Conservation (phyloP, 2,113 vertebrate genomes). For the Forbesichthys papilliferus region DNA sequence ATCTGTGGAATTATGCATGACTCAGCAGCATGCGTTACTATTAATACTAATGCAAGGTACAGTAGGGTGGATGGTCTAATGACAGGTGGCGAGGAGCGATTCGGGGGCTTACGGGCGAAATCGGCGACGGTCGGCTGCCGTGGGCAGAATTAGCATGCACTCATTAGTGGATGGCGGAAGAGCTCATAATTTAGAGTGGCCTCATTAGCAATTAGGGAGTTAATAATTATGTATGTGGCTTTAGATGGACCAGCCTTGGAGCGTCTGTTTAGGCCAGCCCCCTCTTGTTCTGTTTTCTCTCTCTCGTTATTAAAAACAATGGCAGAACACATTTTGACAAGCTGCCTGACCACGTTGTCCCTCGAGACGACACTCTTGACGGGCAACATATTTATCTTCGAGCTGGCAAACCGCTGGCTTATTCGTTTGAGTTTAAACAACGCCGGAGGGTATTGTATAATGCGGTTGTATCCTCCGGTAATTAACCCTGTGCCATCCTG, state of each 20-base stretch:
- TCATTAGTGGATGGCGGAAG: conserved; percentile 64
- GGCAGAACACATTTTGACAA: conserved; percentile 7
- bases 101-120: conserved; percentile 9
- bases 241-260: conserved; percentile 60
- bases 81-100: conserved; percentile 48
- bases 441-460: neutral
- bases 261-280: conserved; percentile 22
- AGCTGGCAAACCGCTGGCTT: neutral
- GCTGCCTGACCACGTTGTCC: conserved; percentile 23
- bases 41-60: neutral
- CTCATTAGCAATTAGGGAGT: conserved; percentile 70
- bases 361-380: neutral
- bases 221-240: conserved; percentile 55
- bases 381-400: neutral
- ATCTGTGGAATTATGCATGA: too few species aligned
- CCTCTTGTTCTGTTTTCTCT: conserved; percentile 22
- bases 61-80: conserved; percentile 19
- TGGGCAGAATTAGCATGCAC: conserved; percentile 59
- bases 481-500: neutral
- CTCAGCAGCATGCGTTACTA: neutral
- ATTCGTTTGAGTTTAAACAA: neutral
- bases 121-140: conserved; percentile 33
- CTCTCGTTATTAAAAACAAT: conserved; percentile 32
- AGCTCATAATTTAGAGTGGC: conserved; percentile 69
- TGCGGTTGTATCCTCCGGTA: neutral